A percentile compares a stretch with the other conserved stretches of the same genome.
Evolutionary conservation across 2,888 invertebrate species (phyloP).

Genomic region (Melitaea athalia): DNA sequence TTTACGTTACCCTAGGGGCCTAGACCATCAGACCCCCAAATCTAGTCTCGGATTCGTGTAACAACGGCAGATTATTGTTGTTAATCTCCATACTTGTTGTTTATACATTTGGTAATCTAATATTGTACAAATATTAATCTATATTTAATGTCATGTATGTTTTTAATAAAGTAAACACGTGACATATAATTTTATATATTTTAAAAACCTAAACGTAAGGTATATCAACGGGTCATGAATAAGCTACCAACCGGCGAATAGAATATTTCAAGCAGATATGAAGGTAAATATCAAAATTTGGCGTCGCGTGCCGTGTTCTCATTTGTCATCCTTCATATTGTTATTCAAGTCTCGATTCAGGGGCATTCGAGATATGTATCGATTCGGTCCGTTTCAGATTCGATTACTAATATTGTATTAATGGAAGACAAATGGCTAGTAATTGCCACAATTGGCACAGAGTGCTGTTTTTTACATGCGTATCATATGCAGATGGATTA

Average conservation of each 20-base stretch:
- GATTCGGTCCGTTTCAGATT: conserved; percentile 32
- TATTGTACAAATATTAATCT: not conserved
- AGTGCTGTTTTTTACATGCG: not conserved
- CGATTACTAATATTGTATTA: conserved; percentile 30
- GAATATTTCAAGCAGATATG: conserved; percentile 1
- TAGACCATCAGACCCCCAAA: no score
- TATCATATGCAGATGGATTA: not conserved
- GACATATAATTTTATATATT: not conserved
- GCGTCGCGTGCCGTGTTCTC: conserved; percentile 43
- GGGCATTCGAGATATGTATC: conserved; percentile 44
- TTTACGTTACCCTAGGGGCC: no score
- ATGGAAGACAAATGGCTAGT: conserved; percentile 28
- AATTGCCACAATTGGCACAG: conserved; percentile 13
- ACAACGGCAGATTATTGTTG: no score
- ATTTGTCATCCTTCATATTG: conserved; percentile 39
- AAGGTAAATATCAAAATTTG: conserved; percentile 36
- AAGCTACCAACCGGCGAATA: conserved; percentile 29
- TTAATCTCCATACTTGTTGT: no score
- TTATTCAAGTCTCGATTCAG: conserved; percentile 40
- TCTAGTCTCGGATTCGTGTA: no score
- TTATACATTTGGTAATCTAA: no score
- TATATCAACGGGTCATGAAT: not conserved
- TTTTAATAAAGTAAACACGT: not conserved
- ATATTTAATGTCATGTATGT: not conserved
- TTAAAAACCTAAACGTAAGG: not conserved